Evolutionary conservation across 2,797 vertebrate species (phyloP).

Genomic region (Uromys caudimaculatus): DNA sequence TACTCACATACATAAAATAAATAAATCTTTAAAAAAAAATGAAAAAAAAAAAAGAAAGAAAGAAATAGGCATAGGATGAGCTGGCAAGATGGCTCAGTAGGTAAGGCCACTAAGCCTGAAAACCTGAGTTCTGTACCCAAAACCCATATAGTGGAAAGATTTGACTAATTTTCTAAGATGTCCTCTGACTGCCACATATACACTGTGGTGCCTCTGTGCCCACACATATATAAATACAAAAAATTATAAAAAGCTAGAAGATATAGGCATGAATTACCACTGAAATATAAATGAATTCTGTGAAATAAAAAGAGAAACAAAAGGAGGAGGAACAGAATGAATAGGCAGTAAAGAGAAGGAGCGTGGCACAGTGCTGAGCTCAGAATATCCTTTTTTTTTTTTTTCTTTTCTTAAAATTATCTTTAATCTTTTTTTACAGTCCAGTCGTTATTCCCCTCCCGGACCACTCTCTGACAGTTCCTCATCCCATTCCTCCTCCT

Average conservation of each 20-base stretch:
- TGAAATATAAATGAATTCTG: not conserved
- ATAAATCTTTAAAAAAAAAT: no score
- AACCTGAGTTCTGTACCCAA: not conserved
- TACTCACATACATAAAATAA: no score
- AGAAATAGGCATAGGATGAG: not conserved
- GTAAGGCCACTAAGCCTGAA: not conserved
- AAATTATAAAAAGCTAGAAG: not conserved
- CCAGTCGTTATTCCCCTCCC: no score
- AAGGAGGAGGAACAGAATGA: not conserved
- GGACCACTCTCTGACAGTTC: no score
- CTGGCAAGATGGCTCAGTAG: not conserved
- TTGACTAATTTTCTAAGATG: not conserved
- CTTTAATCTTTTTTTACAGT: no score
- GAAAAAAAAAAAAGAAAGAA: no score
- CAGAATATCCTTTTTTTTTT: not conserved
- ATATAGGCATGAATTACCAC: not conserved
- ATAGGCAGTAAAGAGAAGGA: not conserved
- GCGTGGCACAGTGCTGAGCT: not conserved
- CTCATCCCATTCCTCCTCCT: no score
- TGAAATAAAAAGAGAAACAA: not conserved
- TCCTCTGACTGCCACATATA: not conserved
- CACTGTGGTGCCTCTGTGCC: not conserved
- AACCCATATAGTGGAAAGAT: not conserved
- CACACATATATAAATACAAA: not conserved
- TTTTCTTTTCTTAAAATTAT: no score